phyloP scores from a whole-genome alignment of 2,113 vertebrate genomes.

The Cavia aperea region DNA sequence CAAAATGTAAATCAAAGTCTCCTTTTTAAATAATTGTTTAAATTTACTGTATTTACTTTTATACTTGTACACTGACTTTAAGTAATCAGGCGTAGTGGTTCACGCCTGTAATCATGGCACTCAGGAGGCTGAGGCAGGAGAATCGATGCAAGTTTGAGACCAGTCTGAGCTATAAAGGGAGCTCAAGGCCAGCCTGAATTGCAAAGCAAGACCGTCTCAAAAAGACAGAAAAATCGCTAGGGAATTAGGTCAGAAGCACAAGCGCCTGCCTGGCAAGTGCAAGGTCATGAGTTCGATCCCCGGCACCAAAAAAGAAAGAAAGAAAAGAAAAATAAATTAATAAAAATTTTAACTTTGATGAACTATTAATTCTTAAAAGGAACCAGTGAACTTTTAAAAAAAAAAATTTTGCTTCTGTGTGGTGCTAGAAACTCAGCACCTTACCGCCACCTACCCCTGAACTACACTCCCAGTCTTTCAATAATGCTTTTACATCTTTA shows the following conservation, averaged over 20 bases:
- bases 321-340: too few relatives aligned
- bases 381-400: background rate
- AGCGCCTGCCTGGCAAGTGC: too few relatives aligned
- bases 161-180: too few relatives aligned
- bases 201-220: too few relatives aligned
- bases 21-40: constrained; percentile 4
- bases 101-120: too few relatives aligned
- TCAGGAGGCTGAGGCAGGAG: too few relatives aligned
- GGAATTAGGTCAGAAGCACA: too few relatives aligned
- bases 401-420: background rate
- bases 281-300: too few relatives aligned
- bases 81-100: background rate
- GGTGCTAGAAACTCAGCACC: background rate
- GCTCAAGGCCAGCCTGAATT: too few relatives aligned
- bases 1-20: background rate
- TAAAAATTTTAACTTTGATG: constrained; percentile 13
- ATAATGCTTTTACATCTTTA: background rate
- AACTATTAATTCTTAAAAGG: constrained; percentile 30
- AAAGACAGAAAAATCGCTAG: too few relatives aligned
- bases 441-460: background rate
- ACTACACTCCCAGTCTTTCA: background rate
- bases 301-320: too few relatives aligned
- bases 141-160: too few relatives aligned
- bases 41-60: background rate
- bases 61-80: background rate